These are phyloP conservation scores for Drosophila mayri DNA, from an alignment of 1,140 invertebrate species.

Conservation along the genomic window DNA sequence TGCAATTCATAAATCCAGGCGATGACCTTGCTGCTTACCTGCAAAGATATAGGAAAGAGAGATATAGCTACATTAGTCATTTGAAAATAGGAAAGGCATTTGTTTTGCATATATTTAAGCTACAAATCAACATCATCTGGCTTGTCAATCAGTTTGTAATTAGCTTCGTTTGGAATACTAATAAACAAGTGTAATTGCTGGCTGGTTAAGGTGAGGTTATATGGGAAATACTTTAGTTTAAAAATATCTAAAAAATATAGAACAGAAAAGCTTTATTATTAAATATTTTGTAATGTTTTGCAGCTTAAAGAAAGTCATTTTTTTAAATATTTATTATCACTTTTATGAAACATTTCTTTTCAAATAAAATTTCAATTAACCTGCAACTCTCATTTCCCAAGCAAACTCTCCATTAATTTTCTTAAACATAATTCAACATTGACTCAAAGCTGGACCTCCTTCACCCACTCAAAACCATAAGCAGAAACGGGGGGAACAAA, in stretches of 20 bases:
- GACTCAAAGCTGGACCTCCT: conserved; percentile 19
- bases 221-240: not conserved
- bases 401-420: not conserved
- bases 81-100: conserved; percentile 31
- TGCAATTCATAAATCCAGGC: conserved; percentile 27
- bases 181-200: not conserved
- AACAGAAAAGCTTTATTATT: not conserved
- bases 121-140: conserved; percentile 21
- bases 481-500: not conserved
- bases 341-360: not conserved
- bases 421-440: conserved; percentile 17
- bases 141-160: conserved; percentile 39
- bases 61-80: conserved; percentile 37
- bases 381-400: not conserved
- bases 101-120: conserved; percentile 27
- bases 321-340: too few species aligned
- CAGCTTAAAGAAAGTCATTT: not conserved
- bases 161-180: not conserved
- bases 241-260: not conserved
- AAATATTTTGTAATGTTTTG: not conserved
- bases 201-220: not conserved
- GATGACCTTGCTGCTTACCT: conserved; percentile 67
- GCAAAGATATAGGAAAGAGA: conserved; percentile 49
- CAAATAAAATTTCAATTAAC: not conserved
- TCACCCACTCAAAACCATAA: conserved; percentile 3